Base-by-base conservation (phyloP, 2,888 invertebrate genomes). In the Platypus cylindrus region DNA sequence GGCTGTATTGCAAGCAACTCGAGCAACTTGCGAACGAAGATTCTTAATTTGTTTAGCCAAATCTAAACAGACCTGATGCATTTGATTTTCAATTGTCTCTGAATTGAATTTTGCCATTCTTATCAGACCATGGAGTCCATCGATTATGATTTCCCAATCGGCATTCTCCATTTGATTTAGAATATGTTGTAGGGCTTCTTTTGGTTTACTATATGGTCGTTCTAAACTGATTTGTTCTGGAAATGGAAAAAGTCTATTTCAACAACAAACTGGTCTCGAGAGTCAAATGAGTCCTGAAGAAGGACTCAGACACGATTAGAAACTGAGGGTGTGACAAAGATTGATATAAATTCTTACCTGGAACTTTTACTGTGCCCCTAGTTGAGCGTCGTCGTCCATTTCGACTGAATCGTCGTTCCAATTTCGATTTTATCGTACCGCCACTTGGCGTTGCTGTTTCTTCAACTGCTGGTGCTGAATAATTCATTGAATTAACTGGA, bases 1-100 rank as follows among this genome's bases (percentile, higher is more conserved):
- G 25, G 91, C 67, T 5, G 84, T 75, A 41, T 77, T 70, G 53
- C 95, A 90, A 11, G 94, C 91, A 3, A 82, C 74, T 30, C 94
- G 71, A 0, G 94, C 81, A 0, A 93, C 93, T 56, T 93, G 87
- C 0, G 95, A 95, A 15, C 97, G 71, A 40, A 97, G 67, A 60
- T 91, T 95, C 46, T 81, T 80, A 29, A 89, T 79, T 52, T 91
- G 81, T 40, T 72, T 68, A 1, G 83, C 75, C 15, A 89, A 60
- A 40, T 73, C 68, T n/a, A 78, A 68, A 59, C 75, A 78, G 15
- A 76, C 67, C 15, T 77, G 70, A 29, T 80, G 80, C 39, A 83
- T 72, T 42, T 81, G 74, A 1, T 67, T 53, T 33, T 73, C 72
- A 24, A 79, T 48, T 11, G 68, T 58, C 14, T 76, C 80, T 0